phyloP scores from a whole-genome alignment of 2,113 vertebrate genomes.

The Nibea albiflora region DNA sequence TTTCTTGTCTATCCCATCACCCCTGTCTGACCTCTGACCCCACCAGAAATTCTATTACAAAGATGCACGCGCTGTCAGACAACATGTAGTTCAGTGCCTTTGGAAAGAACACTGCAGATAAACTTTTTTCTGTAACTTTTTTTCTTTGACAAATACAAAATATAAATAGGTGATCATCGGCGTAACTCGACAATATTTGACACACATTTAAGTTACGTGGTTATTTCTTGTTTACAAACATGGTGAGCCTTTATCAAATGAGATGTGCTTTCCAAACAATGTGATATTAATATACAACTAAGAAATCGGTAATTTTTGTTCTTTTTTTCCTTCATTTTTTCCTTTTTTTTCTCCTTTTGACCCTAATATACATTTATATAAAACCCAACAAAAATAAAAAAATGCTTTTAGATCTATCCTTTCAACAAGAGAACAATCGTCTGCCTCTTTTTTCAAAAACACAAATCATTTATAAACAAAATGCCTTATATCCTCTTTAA shows the following conservation, averaged over 20 bases:
- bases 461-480: conserved; percentile 76
- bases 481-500: conserved; percentile 70
- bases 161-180: conserved; percentile 80
- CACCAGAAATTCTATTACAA: conserved; percentile 13
- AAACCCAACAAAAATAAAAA: conserved; percentile 81
- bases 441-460: conserved; percentile 59
- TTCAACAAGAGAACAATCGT: conserved; percentile 56
- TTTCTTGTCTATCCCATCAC: conserved; percentile 5
- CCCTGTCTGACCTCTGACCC: conserved; percentile 34
- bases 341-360: conserved; percentile 59
- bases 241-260: conserved; percentile 77
- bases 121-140: conserved; percentile 59
- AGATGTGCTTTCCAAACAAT: conserved; percentile 79
- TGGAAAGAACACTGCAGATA: conserved; percentile 70
- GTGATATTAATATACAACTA: conserved; percentile 81
- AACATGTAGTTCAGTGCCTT: conserved; percentile 21
- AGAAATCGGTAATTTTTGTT: conserved; percentile 60
- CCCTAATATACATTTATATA: conserved; percentile 85
- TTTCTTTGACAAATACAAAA: conserved; percentile 76
- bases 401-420: conserved; percentile 71
- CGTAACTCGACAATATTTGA: conserved; percentile 69
- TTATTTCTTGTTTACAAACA: conserved; percentile 80
- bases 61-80: conserved; percentile 41
- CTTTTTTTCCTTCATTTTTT: conserved; percentile 46
- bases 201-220: conserved; percentile 77